Evolutionary conservation across 2,888 invertebrate species (phyloP).

Genomic region (Pandemis heparana): DNA sequence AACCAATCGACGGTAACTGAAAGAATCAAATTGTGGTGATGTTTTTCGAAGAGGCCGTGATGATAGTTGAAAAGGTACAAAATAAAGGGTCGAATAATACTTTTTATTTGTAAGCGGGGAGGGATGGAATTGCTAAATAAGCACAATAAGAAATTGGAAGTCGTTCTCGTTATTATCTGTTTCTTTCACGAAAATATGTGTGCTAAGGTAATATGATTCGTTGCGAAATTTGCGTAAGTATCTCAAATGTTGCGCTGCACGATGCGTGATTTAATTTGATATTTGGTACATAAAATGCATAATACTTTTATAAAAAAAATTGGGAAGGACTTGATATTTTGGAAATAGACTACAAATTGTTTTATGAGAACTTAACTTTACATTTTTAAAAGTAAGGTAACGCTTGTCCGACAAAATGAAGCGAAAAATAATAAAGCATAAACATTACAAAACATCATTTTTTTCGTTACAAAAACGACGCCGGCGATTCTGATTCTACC

Average conservation of each 20-base stretch:
- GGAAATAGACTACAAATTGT: too few relatives aligned
- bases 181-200: constrained; percentile 1
- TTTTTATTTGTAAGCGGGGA: constrained; percentile 19
- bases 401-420: too few relatives aligned
- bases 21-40: neutral
- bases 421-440: too few relatives aligned
- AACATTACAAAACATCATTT: too few relatives aligned
- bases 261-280: too few relatives aligned
- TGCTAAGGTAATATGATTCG: neutral
- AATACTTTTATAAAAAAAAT: too few relatives aligned
- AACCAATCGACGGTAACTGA: neutral
- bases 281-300: too few relatives aligned
- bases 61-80: neutral
- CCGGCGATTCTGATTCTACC: too few relatives aligned
- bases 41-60: neutral
- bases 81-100: constrained; percentile 3
- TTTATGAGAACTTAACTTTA: too few relatives aligned
- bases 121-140: constrained; percentile 19
- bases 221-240: neutral
- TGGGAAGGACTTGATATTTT: too few relatives aligned
- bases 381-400: too few relatives aligned
- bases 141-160: constrained; percentile 38
- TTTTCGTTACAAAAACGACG: too few relatives aligned
- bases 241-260: neutral
- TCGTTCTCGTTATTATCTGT: constrained; percentile 25